Evolutionary conservation across 1,140 invertebrate species (phyloP), one percentile per base, ranked within the genome.

Genomic region (Drosophila truncata): DNA sequence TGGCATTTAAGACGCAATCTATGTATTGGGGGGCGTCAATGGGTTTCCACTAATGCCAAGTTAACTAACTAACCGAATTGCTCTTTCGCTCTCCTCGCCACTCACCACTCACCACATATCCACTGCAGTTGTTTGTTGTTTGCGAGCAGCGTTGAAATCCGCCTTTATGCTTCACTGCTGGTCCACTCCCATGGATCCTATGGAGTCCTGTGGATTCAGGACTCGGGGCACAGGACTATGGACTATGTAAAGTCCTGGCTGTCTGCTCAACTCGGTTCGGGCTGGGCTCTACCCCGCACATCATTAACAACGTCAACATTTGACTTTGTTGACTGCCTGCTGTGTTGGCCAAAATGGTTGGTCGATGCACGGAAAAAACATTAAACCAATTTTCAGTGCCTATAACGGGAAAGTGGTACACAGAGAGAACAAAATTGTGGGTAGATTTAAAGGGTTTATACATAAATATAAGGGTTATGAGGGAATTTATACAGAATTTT

Each of bases 271-370:
- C 13, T 35, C 31, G 7, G 33, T 3, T 55, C 20, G 57, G 57
- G 33, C 42, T 46, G 44, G 33, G 41, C 44, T 58, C 62, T 31
- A 47, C 70, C 62, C 75, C 75, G 76, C 80, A 87, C 83, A 86
- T 86, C 83, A 86, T 86, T 86, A 86, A 86, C 83, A 86, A 87
- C 80, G 83, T 87, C 83, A 87, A 86, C 84, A 86, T 87, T 86
- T 87, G 83, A 86, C 83, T 86, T 82, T 86, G 83, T 72, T 83
- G 84, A 88, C 80, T 78, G 79, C 65, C 73, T 75, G 64, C 64
- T 85, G 80, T 76, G 76, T 70, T 84, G 60, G 80, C 81, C 81
- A 46, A 67, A 78, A 75, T 50, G 62, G 76, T 78, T 55, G 80
- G 57, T 69, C 70, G 70, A 80, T 71, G 70, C 70, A 79, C 59